Evolutionary conservation across 2,797 vertebrate genomes (phyloP).

Genomic region (Oreortyx pictus): DNA sequence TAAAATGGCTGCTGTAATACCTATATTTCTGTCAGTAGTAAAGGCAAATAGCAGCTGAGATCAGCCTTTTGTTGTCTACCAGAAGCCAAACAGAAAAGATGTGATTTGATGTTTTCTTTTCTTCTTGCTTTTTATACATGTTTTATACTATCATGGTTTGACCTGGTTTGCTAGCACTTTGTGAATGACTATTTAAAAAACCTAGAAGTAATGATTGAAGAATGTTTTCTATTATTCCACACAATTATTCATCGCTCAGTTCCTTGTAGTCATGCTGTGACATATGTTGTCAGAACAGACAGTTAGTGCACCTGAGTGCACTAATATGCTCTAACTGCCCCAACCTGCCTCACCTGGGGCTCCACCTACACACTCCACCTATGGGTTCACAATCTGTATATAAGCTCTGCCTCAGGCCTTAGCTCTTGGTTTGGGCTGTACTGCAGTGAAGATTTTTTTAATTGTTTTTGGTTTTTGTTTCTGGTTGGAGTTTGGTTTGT

Average conservation of each 20-base stretch:
- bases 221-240: background rate
- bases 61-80: background rate
- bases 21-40: background rate
- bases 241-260: accelerated
- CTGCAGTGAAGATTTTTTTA: accelerated
- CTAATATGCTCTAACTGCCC: background rate
- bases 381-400: background rate
- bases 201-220: background rate
- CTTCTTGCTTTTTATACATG: background rate
- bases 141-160: background rate
- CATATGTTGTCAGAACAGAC: accelerated
- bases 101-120: background rate
- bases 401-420: accelerated
- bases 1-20: background rate
- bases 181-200: background rate
- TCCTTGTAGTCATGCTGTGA: background rate
- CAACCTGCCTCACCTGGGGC: background rate
- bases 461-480: accelerated
- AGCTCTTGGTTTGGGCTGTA: accelerated
- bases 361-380: background rate
- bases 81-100: background rate
- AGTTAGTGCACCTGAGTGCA: no score
- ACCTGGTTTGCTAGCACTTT: background rate
- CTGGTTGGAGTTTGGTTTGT: accelerated
- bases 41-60: background rate